phyloP scores from a whole-genome alignment of 2,797 vertebrate species.

The Spinibarbus caldwelli region DNA sequence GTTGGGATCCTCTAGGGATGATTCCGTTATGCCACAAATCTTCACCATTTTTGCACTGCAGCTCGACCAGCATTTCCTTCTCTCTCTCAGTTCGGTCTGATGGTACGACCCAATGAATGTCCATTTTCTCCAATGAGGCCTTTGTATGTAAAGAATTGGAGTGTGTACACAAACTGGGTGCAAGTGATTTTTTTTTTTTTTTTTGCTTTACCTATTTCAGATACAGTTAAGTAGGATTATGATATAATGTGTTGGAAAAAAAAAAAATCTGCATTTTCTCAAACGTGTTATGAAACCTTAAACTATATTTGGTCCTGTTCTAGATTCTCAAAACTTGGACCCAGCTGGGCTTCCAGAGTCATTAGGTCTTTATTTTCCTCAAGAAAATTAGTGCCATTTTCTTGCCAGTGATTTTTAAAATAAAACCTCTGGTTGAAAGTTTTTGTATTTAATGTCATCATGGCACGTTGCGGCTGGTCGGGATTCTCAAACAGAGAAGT shows the following conservation, averaged over 20 bases:
- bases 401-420: constrained; percentile 45
- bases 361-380: constrained; percentile 17
- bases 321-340: constrained; percentile 34
- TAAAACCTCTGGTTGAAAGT: constrained; percentile 35
- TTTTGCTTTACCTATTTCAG: constrained; percentile 14
- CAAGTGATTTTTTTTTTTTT: not conserved
- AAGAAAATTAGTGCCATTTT: constrained; percentile 48
- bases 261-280: constrained; percentile 3
- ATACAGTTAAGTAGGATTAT: not conserved
- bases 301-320: constrained; percentile 12
- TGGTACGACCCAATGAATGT: constrained; percentile 85
- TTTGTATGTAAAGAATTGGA: constrained; percentile 63
- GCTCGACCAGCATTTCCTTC: constrained; percentile 60
- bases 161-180: constrained; percentile 47
- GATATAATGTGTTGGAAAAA: constrained; percentile 13
- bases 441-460: constrained; percentile 39
- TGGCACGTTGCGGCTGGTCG: not conserved
- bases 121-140: constrained; percentile 79
- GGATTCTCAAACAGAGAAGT: not conserved
- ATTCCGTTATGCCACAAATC: constrained; percentile 32
- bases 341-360: constrained; percentile 34
- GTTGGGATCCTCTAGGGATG: constrained; percentile 18
- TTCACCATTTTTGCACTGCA: constrained; percentile 68
- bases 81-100: constrained; percentile 68
- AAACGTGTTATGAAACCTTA: constrained; percentile 22